phyloP scores from a whole-genome alignment of 2,888 invertebrate genomes.

The Agrotis clavis region DNA sequence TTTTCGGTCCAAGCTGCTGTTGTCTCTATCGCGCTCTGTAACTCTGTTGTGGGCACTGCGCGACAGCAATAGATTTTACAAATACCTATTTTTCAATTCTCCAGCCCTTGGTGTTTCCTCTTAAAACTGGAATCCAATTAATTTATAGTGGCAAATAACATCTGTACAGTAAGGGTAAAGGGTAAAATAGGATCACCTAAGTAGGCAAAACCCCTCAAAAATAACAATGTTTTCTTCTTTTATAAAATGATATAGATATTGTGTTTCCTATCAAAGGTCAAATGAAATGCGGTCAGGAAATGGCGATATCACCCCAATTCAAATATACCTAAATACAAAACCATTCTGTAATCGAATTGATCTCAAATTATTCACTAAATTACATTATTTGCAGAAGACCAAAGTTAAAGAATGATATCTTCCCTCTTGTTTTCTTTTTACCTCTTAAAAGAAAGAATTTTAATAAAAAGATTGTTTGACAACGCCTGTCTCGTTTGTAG shows the following conservation, averaged over 20 bases:
- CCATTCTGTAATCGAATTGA: slow-evolving; percentile 1
- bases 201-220: too few species aligned
- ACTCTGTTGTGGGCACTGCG: too few species aligned
- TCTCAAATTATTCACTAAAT: slow-evolving; percentile 24
- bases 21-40: too few species aligned
- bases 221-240: too few species aligned
- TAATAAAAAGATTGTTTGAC: slow-evolving; percentile 44
- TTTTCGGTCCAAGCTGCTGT: too few species aligned
- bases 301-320: background rate
- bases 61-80: too few species aligned
- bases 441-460: slow-evolving; percentile 34
- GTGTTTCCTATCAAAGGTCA: background rate
- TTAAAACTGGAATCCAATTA: background rate
- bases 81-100: too few species aligned
- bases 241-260: background rate
- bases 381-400: slow-evolving; percentile 37
- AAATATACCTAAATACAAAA: slow-evolving; percentile 8
- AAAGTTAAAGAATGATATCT: slow-evolving; percentile 32
- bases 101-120: too few species aligned
- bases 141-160: too few species aligned
- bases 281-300: too few species aligned
- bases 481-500: slow-evolving; percentile 27
- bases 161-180: too few species aligned
- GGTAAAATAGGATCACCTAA: too few species aligned
- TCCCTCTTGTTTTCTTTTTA: slow-evolving; percentile 9